phyloP scores from a whole-genome alignment of 2,888 invertebrate species.

The Drosophila recens region DNA sequence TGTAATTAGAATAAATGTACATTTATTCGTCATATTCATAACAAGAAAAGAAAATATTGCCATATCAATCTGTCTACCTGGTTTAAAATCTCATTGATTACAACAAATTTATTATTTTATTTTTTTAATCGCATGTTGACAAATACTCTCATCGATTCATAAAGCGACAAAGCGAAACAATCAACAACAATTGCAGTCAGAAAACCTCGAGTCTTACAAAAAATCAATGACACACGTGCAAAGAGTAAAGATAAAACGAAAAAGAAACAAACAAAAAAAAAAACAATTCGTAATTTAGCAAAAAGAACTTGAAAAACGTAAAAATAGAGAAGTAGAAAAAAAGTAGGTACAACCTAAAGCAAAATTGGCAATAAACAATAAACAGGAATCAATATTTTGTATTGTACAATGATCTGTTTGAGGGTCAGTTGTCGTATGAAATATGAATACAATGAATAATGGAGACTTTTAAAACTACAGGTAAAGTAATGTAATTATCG shows the following conservation, averaged over 20 bases:
- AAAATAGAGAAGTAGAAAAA: constrained; percentile 1
- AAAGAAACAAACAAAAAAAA: constrained; percentile 1
- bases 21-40: too few relatives aligned
- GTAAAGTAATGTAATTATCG: constrained; percentile 1
- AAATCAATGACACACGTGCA: constrained; percentile 57
- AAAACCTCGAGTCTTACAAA: constrained; percentile 21
- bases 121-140: background rate
- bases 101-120: too few relatives aligned
- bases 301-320: constrained; percentile 26
- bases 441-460: constrained; percentile 7
- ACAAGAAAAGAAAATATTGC: background rate
- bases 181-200: background rate
- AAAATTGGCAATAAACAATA: constrained; percentile 38
- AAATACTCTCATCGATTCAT: constrained; percentile 19
- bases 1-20: too few relatives aligned
- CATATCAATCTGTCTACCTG: background rate
- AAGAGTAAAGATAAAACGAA: constrained; percentile 29
- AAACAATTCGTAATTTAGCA: constrained; percentile 8
- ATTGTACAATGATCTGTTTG: constrained; percentile 33
- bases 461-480: constrained; percentile 2
- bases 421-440: constrained; percentile 44
- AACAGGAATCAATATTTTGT: constrained; percentile 41
- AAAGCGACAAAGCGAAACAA: constrained; percentile 2
- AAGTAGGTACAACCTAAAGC: constrained; percentile 18
- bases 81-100: too few relatives aligned